Evolutionary conservation across 23 tunicate genomes (phyloP).

Genomic region (Clavelina lepadiformis): DNA sequence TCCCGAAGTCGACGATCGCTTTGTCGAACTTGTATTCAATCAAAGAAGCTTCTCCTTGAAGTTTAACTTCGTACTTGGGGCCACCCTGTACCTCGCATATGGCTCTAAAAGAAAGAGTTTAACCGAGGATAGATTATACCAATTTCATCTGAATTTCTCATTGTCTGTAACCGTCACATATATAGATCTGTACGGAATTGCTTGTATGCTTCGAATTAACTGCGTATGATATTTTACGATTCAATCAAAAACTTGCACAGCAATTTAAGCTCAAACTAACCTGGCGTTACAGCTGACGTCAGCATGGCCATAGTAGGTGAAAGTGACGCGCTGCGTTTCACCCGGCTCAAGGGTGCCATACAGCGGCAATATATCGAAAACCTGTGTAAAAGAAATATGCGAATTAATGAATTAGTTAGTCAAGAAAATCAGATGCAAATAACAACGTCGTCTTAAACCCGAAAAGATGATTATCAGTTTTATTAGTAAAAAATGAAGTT

Average conservation of each 20-base stretch:
- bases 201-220: no score
- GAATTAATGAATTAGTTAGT: no score
- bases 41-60: conserved; percentile 91
- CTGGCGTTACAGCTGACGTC: conserved; percentile 81
- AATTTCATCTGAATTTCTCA: no score
- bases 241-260: no score
- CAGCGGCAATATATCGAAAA: conserved; percentile 87
- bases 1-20: conserved; percentile 75
- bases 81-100: conserved; percentile 96
- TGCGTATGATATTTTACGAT: not conserved
- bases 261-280: conserved; percentile 29
- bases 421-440: no score
- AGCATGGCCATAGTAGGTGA: conserved; percentile 96
- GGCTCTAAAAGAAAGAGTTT: conserved; percentile 46
- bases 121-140: no score
- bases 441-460: no score
- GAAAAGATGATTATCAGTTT: no score
- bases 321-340: conserved; percentile 81
- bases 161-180: no score
- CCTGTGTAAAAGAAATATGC: conserved; percentile 21
- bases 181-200: no score
- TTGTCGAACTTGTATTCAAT: conserved; percentile 77
- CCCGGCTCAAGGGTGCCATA: conserved; percentile 95
- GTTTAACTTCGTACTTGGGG: conserved; percentile 79
- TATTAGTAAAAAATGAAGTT: no score